Percentiles rank a stretch among this genome's conserved stretches.
phyloP scores from a whole-genome alignment of 2,888 invertebrate species.

The Octodonta nipae region DNA sequence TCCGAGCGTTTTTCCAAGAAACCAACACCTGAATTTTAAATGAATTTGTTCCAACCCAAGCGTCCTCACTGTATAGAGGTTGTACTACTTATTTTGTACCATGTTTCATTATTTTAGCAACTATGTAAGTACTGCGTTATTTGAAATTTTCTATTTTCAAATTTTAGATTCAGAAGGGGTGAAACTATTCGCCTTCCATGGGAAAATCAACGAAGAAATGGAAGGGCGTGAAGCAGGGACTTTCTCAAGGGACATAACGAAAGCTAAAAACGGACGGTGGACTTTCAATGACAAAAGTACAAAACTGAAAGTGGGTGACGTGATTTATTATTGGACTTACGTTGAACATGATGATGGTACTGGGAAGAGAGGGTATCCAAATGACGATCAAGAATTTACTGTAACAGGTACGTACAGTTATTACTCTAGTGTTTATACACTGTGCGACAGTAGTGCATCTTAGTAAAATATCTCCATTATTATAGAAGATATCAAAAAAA shows the following conservation, averaged over 20 bases:
- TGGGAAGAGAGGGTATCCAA: slow-evolving; percentile 50
- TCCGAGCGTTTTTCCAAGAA: too few species aligned
- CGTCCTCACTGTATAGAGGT: too few species aligned
- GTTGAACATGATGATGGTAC: slow-evolving; percentile 52
- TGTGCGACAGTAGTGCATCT: too few species aligned
- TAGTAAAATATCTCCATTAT: too few species aligned
- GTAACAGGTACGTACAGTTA: slow-evolving; percentile 9
- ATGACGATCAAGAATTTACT: slow-evolving; percentile 45
- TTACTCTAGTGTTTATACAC: background rate
- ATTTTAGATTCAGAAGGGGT: slow-evolving; percentile 42
- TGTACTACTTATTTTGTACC: too few species aligned
- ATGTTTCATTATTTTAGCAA: too few species aligned
- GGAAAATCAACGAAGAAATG: slow-evolving; percentile 60
- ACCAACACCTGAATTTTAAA: too few species aligned
- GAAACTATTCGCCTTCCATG: slow-evolving; percentile 60
- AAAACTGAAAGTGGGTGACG: slow-evolving; percentile 49
- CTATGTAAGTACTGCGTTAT: too few species aligned
- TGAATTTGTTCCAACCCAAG: too few species aligned
- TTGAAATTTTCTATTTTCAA: too few species aligned
- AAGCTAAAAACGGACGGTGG: slow-evolving; percentile 51
- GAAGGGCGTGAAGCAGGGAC: slow-evolving; percentile 55
- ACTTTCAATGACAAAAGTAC: slow-evolving; percentile 44
- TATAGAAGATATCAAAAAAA: too few species aligned
- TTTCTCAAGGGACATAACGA: slow-evolving; percentile 48
- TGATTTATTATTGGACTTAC: slow-evolving; percentile 63